phyloP scores from a whole-genome alignment of 2,797 vertebrate genomes.

The Urophycis tenuis region DNA sequence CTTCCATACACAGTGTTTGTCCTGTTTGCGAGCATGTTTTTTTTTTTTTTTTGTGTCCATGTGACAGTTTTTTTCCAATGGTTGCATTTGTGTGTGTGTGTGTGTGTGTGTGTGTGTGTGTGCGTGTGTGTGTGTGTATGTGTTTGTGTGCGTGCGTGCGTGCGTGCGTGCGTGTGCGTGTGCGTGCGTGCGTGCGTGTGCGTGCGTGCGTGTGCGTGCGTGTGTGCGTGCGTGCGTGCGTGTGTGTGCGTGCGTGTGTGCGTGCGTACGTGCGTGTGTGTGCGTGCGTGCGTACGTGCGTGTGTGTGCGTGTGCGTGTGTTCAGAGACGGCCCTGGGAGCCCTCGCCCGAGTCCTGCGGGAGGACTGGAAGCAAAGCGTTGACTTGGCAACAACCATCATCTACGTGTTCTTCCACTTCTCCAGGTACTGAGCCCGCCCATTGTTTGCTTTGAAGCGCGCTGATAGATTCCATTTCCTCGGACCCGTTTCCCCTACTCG shows the following conservation, averaged over 20 bases:
- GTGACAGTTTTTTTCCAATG: not conserved
- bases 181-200: not conserved
- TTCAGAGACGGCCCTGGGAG: conserved; percentile 82
- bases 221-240: conserved; percentile 30
- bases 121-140: conserved; percentile 9
- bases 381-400: conserved; percentile 89
- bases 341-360: conserved; percentile 83
- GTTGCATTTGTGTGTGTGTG: conserved; percentile 27
- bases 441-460: not conserved
- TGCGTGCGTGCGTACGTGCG: conserved; percentile 14
- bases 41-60: not conserved
- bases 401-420: conserved; percentile 92
- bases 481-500: no score
- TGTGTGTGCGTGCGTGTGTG: conserved; percentile 6
- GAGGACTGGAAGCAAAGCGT: conserved; percentile 94
- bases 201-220: no score
- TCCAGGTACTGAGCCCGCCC: conserved; percentile 72
- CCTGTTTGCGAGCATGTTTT: not conserved
- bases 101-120: conserved; percentile 22
- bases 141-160: conserved; percentile 24
- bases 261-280: conserved; percentile 27
- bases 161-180: not conserved
- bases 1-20: no score
- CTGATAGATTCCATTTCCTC: not conserved
- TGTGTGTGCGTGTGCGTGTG: conserved; percentile 32